Base-by-base conservation (phyloP, 1,140 invertebrate genomes). In the Stegodyphus mimosarum region DNA sequence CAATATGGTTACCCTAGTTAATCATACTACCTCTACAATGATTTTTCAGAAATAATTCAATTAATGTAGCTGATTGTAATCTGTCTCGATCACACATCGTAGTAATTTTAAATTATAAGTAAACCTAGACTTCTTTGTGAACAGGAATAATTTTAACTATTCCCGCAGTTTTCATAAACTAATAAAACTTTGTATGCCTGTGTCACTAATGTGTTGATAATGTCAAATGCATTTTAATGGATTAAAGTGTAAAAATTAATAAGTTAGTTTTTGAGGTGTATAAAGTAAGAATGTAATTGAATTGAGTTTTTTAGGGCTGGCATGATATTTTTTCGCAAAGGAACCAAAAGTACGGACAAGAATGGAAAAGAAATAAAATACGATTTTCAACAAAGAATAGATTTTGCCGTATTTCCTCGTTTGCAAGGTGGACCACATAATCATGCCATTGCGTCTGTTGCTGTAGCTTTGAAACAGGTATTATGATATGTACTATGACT, bases 361-460 rank as follows among this genome's bases (percentile, higher is more conserved):
- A 92, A 92, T 88, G 93, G 93, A n/a, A 91, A 92, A 77, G 90
- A 92, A 77, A 90, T 91, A 51, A 91, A 91, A 89, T 94, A 94
- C 89, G 93, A 94, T 88, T 89, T 93, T 78, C 93, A 93, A 88
- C 90, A 90, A 83, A 92, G 91, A 88, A 92, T 94, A 80, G 93
- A 94, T 89, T 91, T 92, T 86, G 93, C 94, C n/a, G 93, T 95
- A 6, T 94, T 94, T 89, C 94, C 94, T 5, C 93, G 93, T 33
- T 90, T 94, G 48, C 94, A 95, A 89, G 94, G 94, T 49, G 94
- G 94, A 33, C 94, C 94, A 70, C 93, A 94, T 88, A 94, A 94
- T 87, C 93, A 94, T 88, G 92, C 93, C 15, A 94, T 95, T 89
- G 93, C 92, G 81, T 92, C 92, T 90, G 90, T 92, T 55, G 91